A percentile compares a stretch with the other conserved stretches of the same genome.
Evolutionary conservation across 1,140 invertebrate genomes (phyloP).

Genomic region (Nephila pilipes): DNA sequence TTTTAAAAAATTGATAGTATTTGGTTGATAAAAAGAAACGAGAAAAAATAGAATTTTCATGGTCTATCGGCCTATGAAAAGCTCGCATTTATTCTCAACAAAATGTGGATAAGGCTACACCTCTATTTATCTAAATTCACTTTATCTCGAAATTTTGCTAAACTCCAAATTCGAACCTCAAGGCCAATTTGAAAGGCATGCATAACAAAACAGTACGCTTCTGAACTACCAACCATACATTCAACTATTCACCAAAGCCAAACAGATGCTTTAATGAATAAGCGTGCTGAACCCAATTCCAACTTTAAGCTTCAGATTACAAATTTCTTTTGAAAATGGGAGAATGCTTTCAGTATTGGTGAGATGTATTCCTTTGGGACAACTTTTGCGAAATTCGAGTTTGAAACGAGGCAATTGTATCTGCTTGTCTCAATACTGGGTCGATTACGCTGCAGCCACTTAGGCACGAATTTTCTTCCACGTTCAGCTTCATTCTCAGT

Average conservation of each 20-base stretch:
- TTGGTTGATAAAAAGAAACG: no score
- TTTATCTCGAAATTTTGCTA: no score
- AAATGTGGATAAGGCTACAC: no score
- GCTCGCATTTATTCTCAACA: no score
- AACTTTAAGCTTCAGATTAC: neutral
- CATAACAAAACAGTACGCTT: neutral
- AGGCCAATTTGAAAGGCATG: neutral
- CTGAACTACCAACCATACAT: no score
- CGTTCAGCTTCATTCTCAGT: constrained; percentile 7
- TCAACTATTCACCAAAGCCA: neutral
- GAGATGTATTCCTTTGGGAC: constrained; percentile 1
- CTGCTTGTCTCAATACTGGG: constrained; percentile 38
- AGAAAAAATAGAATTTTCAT: no score
- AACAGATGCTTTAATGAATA: constrained; percentile 12
- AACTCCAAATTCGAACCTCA: no score
- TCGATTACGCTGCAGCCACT: constrained; percentile 58
- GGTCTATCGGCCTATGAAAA: no score
- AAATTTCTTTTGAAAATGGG: constrained; percentile 33
- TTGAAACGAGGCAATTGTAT: constrained; percentile 16
- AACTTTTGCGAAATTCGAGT: constrained; percentile 12
- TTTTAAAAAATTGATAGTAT: no score
- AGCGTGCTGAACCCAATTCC: neutral
- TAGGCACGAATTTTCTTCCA: constrained; percentile 50
- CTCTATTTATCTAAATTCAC: no score
- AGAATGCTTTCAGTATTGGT: neutral